Base-by-base conservation (phyloP, 2,797 vertebrate species). In the Mormyrops boulengeri region DNA sequence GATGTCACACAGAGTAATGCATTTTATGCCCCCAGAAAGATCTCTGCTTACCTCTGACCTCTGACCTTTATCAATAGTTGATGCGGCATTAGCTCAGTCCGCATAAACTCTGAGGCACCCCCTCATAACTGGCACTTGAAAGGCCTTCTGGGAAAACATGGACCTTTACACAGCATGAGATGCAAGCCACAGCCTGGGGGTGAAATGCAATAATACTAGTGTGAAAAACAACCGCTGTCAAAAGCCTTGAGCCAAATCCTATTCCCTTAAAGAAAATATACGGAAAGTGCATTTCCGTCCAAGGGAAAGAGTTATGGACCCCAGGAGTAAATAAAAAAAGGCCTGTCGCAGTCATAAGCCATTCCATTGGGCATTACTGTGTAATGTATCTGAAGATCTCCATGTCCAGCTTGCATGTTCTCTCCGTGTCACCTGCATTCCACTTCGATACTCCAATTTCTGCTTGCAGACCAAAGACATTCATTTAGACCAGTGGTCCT, bases 151-250 rank as follows among this genome's bases (percentile, higher is more conserved):
- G 77, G 77, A 44, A 1, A 82, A 82, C 77, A 22, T 8, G 77
- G 77, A 82, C 77, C 77, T 82, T 82, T 82, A 9, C 77, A 82
- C 38, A 44, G 41, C 41, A 17, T n/a, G 41, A 82, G 41, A 82
- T 47, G 41, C 77, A 9, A n/a, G 77, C 38, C 38, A 14, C 17
- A 9, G 77, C 77, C 77, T 1, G 2, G 3, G 77, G 77, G 14
- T 60, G 86, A n/a, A 88, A 88, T 88, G 55, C 86, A 88, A 62
- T 88, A 88, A 88, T 44, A 22, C 34, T 49, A 12, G 49, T 2
- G 26, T 50, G 84, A 85, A 52, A 52, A 85, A 85, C 84, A 85
- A 50, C 84, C 22, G n/a, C 84, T 85, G 84, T 85, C 84, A 85
- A 85, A 53, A 53, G 50, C 44, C 84, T 26, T 53, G 22, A 85